Base-by-base conservation (phyloP, 2,113 vertebrate genomes). In the Xiphias gladius region DNA sequence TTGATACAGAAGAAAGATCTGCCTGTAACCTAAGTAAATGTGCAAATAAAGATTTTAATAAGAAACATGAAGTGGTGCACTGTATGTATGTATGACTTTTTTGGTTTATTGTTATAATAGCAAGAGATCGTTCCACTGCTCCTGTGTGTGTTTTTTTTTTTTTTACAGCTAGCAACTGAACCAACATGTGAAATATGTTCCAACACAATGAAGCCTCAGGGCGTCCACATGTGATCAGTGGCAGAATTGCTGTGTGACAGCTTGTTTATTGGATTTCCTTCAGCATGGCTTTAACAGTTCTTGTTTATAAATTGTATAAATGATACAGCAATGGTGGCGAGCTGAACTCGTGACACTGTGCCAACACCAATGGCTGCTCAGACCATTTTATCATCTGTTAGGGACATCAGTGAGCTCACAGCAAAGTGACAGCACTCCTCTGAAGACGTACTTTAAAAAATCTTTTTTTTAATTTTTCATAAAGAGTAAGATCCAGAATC, bases 1-100 rank as follows among this genome's bases (percentile, higher is more conserved):
- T 30, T 26, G 14, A 37, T 39, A 22, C 48, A 66, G n/a, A 81
- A 24, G 7, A 54, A 52, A 17, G 4, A 5, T 3, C 4, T 52
- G 20, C 8, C 5, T 68, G 65, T 80, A 24, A 48, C 13, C 16
- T 8, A 24, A 61, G 1, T 28, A 28, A 32, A 46, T 64, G 26
- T 63, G 0, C 35, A 19, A 67, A 72, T 52, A 54, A 73, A 83
- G 16, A 35, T 62, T 73, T 61, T 8, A 17, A 54, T 58, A 64
- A 35, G 16, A 64, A 32, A 55, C 46, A 17, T 26, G 19, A 37
- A 22, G 14, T 24, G 14, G 22, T 46, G 19, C 7, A 19, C 28
- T 35, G 26, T 13, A 0, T 70, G 24, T 28, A 22, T 20, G 6
- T 0, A 0, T 59, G 37, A 57, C 35, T 55, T 37, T 16, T 52